These are phyloP conservation scores for Ostrea denselamellosa DNA, from an alignment of 1,140 invertebrate genomes.

Conservation along the genomic window DNA sequence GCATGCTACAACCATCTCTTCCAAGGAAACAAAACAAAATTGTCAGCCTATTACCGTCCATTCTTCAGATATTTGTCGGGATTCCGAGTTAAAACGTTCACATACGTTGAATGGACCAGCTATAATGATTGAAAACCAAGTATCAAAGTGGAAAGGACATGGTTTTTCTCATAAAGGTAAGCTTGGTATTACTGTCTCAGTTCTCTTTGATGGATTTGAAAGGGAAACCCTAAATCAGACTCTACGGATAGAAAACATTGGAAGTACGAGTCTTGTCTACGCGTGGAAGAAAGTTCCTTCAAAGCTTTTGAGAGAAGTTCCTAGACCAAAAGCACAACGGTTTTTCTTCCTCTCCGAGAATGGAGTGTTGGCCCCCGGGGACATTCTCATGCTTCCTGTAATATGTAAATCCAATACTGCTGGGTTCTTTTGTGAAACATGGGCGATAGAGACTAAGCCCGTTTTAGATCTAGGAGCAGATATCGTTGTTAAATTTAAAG, in stretches of 20 bases:
- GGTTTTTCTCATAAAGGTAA: not conserved
- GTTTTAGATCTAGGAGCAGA: slow-evolving; percentile 31
- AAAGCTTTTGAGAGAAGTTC: not conserved
- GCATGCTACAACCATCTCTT: not conserved
- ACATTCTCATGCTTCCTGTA: slow-evolving; percentile 33
- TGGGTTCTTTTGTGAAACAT: slow-evolving; percentile 37
- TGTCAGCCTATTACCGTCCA: not conserved
- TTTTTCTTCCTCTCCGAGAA: slow-evolving; percentile 43
- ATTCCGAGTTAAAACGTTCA: not conserved
- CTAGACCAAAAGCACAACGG: not conserved
- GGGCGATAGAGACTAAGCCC: slow-evolving; percentile 27
- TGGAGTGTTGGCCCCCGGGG: slow-evolving; percentile 39
- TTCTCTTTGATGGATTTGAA: slow-evolving; percentile 37
- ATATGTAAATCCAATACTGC: slow-evolving; percentile 24
- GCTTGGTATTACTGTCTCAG: not conserved
- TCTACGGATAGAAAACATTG: slow-evolving; percentile 36
- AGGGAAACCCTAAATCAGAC: not conserved
- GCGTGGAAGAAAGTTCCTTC: slow-evolving; percentile 16
- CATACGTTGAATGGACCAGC: slow-evolving; percentile 14
- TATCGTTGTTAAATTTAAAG: slow-evolving; percentile 43
- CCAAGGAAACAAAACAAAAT: not conserved
- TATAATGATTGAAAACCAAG: slow-evolving; percentile 27
- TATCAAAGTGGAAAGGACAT: slow-evolving; percentile 13
- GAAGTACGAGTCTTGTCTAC: slow-evolving; percentile 14
- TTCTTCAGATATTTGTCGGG: not conserved